Conservation (phyloP, 2,888 invertebrate species). For the Tinea pellionella region DNA sequence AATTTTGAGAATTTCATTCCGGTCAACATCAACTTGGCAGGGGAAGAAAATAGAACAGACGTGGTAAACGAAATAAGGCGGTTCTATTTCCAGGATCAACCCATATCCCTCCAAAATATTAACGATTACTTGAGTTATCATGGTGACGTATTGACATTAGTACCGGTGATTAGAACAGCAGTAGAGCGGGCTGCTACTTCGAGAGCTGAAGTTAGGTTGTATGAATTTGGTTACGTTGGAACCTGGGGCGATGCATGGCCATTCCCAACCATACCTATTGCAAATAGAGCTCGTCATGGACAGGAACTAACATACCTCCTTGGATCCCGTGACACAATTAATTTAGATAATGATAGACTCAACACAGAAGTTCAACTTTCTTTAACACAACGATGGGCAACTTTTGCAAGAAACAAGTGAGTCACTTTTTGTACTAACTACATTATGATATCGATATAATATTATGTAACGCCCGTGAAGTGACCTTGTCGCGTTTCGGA, state of each 20-base stretch:
- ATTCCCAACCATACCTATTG: conserved; percentile 33
- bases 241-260: conserved; percentile 40
- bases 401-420: conserved; percentile 46
- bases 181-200: conserved; percentile 40
- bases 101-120: conserved; percentile 30
- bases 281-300: conserved; percentile 43
- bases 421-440: conserved; percentile 7
- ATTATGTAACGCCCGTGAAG: no score
- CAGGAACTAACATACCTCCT: conserved; percentile 25
- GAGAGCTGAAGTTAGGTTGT: conserved; percentile 31
- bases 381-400: conserved; percentile 30
- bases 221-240: conserved; percentile 45
- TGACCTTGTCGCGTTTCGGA: no score
- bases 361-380: conserved; percentile 15
- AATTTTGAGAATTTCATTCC: conserved; percentile 47
- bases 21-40: conserved; percentile 35
- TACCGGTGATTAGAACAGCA: conserved; percentile 39
- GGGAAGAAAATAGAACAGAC: conserved; percentile 22
- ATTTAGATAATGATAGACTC: no score
- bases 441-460: background rate
- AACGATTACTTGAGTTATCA: conserved; percentile 47
- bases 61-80: conserved; percentile 30
- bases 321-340: background rate
- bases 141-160: conserved; percentile 42
- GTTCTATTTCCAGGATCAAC: conserved; percentile 37